A percentile compares a stretch with the other conserved stretches of the same genome.
These are phyloP conservation scores for Vespertilio murinus DNA, from an alignment of 2,797 vertebrate species.

Conservation along the genomic window DNA sequence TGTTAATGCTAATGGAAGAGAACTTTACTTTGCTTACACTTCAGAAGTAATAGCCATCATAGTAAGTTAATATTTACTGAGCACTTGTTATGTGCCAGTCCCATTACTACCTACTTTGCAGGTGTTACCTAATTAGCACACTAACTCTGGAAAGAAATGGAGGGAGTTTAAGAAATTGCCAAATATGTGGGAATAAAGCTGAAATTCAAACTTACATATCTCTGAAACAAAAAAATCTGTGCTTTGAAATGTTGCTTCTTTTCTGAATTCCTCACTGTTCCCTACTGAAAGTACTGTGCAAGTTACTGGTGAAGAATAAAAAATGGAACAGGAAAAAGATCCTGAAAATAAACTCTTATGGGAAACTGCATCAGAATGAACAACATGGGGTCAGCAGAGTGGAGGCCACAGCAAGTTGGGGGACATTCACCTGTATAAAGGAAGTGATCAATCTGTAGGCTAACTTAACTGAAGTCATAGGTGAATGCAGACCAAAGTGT, in stretches of 20 bases:
- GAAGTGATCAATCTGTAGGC: neutral
- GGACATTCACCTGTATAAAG: neutral
- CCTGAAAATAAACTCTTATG: neutral
- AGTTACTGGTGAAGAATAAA: neutral
- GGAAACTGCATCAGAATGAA: neutral
- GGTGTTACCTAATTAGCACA: neutral
- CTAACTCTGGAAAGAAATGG: neutral
- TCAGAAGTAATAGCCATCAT: conserved; percentile 8
- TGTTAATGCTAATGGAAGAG: conserved; percentile 40
- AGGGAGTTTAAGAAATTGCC: neutral
- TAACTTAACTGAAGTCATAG: neutral
- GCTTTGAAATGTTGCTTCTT: neutral
- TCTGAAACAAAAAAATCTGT: neutral
- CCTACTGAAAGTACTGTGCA: neutral
- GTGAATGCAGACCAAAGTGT: neutral
- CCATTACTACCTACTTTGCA: neutral
- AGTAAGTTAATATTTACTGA: neutral
- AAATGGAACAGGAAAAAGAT: neutral
- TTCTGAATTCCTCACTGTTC: neutral
- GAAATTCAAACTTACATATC: neutral
- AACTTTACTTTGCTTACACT: conserved; percentile 49
- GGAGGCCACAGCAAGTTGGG: no score
- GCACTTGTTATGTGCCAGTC: neutral
- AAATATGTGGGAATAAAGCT: neutral
- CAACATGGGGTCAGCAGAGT: fast-evolving